phyloP scores from a whole-genome alignment of 1,140 invertebrate species.

The Gerris buenoi region DNA sequence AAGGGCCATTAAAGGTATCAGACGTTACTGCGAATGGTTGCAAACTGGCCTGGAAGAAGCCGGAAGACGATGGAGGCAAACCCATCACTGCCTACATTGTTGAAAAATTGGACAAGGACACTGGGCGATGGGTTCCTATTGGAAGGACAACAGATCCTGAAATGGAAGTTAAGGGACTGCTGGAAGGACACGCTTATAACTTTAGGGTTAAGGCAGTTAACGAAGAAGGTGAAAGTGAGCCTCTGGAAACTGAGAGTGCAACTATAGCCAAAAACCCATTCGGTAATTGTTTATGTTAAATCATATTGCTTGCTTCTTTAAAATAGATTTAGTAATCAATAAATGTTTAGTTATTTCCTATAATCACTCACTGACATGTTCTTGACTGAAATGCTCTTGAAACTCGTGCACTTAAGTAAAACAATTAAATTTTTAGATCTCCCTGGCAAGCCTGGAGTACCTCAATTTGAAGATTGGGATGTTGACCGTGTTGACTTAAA shows the following conservation, averaged over 20 bases:
- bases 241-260: conserved; percentile 69
- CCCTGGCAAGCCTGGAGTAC: conserved; percentile 73
- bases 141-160: conserved; percentile 68
- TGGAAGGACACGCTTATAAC: conserved; percentile 87
- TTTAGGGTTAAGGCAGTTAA: conserved; percentile 97
- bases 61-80: conserved; percentile 94
- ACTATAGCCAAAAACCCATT: conserved; percentile 89
- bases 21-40: conserved; percentile 85
- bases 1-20: conserved; percentile 79
- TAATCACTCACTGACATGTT: no score
- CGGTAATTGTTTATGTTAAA: no score
- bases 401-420: no score
- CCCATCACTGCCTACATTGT: conserved; percentile 91
- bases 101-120: conserved; percentile 87
- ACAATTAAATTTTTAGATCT: conserved; percentile 45
- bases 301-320: no score
- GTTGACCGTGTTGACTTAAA: conserved; percentile 81
- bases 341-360: no score
- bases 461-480: conserved; percentile 84
- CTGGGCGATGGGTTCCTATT: conserved; percentile 85
- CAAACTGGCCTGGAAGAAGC: conserved; percentile 91
- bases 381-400: no score
- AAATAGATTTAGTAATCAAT: no score
- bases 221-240: conserved; percentile 93
- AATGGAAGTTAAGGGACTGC: conserved; percentile 78